These are phyloP conservation scores for Naso thynnoides DNA, from an alignment of 2,797 vertebrate species.

Conservation along the genomic window DNA sequence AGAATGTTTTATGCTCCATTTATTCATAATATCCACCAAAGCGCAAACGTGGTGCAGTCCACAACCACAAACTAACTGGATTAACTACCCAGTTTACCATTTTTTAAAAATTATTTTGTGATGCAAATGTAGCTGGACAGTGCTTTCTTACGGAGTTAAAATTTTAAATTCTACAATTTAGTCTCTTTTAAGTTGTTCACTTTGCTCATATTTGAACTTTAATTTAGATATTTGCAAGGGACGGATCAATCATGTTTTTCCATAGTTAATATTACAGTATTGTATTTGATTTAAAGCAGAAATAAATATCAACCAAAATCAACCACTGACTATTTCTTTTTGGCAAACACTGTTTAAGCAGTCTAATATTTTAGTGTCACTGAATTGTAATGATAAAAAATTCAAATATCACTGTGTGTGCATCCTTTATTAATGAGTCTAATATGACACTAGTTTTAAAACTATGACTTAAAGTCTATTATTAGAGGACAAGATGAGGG, in stretches of 20 bases:
- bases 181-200: background rate
- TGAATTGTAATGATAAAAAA: background rate
- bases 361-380: background rate
- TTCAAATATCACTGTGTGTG: background rate
- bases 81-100: background rate
- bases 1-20: slow-evolving; percentile 32
- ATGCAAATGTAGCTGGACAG: background rate
- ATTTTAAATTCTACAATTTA: background rate
- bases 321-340: background rate
- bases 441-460: background rate
- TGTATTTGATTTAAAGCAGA: background rate
- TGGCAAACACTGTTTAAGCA: slow-evolving; percentile 8
- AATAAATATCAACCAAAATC: background rate
- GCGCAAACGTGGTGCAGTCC: background rate
- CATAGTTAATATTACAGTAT: background rate
- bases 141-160: background rate
- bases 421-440: background rate
- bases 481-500: slow-evolving; percentile 5
- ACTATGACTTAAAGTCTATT: slow-evolving; percentile 1
- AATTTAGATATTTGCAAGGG: background rate
- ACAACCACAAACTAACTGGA: background rate
- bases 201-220: background rate
- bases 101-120: background rate
- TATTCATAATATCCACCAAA: slow-evolving; percentile 8
- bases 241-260: background rate